Base-by-base conservation (phyloP, 2,888 invertebrate genomes). In the Eulithis prunata region DNA sequence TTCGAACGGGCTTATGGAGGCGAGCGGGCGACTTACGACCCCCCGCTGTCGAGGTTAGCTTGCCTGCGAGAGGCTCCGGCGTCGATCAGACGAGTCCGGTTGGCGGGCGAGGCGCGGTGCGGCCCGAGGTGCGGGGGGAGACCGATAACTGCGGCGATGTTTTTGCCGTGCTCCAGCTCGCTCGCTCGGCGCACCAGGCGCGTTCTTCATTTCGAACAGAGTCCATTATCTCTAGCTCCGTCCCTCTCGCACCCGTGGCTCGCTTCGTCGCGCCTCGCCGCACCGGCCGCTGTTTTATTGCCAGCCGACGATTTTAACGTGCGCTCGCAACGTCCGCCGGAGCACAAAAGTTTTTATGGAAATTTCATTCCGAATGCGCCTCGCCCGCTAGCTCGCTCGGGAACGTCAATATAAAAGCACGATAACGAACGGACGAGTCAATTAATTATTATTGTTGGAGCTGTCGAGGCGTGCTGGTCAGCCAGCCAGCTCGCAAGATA, bases 301-400 rank as follows among this genome's bases (percentile, higher is more conserved):
- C 93, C 91, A 86, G 91, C 91, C 91, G 91, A 92, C 91, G 91
- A 91, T 93, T 93, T 93, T 93, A 93, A 93, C 92, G 92, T 92
- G 92, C 91, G 91, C 92, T 92, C 92, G 89, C 93, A 91, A 93
- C 92, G 93, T 92, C 91, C 91, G 90, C 88, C 86, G 85, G 90
- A 91, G 91, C 91, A 92, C 93, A 93, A 93, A 92, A 92, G 92
- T 93, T 93, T 93, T 93, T 93, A 93, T 93, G 93, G 92, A 93
- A 93, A 93, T 93, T 93, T 93, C 92, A 91, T 92, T 93, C 88
- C 91, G 85, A 93, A 90, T 91, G 90, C 91, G 91, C 88, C 88
- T 87, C 91, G 87, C 87, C 86, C 89, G 88, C 88, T 87, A 82
- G 89, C 89, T 88, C 89, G 88, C 81, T 87, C 88, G 89, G 85